Evolutionary conservation across 2,888 invertebrate genomes (phyloP), one percentile per base, ranked within the genome.

Genomic region (Catocala sponsa): DNA sequence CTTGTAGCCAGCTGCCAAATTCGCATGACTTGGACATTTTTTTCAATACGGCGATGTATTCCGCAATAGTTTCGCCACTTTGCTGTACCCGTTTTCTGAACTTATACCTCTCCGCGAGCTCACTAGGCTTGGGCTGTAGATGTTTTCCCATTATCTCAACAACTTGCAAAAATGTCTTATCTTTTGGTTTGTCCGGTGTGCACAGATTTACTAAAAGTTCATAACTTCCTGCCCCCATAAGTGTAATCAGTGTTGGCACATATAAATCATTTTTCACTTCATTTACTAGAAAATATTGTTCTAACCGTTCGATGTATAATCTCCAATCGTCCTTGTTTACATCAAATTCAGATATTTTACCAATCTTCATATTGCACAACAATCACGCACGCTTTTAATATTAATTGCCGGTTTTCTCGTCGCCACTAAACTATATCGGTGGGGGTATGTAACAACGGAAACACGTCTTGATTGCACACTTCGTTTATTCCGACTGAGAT

Each of bases 1-100:
- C 78, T 6, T 63, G 32, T 1, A 80, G 62, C 46, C 48, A 50
- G 0, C 2, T 4, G 0, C 58, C 65, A n/a, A 71, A 69, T 5
- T 64, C 65, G n/a, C 73, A 73, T 0, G 59, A 41, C 6, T 55
- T 59, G 0, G 73, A 58, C 35, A 70, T 35, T 44, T 60, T 59
- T 32, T 68, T 70, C 5, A 68, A 41, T 2, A 53, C 56, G 0
- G 62, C 63, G 4, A 60, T 33, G 11, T 68, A 74, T 5, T 66
- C 57, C 0, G 66, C 9, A 41, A 48, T 63, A 5, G 25, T 66
- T 41, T 55, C 46, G 6, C 47, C 38, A 2, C n/a, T n/a, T 7
- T 55, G 33, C 10, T 47, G 47, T 5, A 38, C 32, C 32, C 55
- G 11, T 6, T 41, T 38, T 0, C 41, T 11, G 32, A 55, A 55